Evolutionary conservation across 2,888 invertebrate species (phyloP), one percentile per base, ranked within the genome.

Genomic region (Bembecia ichneumoniformis): DNA sequence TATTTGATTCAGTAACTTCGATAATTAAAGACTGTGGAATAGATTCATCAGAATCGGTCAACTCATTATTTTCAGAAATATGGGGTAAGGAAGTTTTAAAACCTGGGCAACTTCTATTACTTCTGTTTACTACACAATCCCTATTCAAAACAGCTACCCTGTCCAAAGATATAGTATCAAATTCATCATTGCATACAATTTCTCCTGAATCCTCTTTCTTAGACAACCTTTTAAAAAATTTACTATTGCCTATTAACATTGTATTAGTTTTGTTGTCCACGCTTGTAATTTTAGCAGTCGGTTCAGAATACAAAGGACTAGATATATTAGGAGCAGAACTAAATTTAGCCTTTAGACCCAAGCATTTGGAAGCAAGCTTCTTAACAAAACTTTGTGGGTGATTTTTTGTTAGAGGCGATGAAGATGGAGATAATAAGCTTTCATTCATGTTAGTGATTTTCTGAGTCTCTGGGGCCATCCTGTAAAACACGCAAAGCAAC

Each of bases 321-420:
- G 81, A 78, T 64, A 87, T 83, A 63, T 87, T 86, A 80, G 86
- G 84, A 71, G 84, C 84, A 54, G 87, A 87, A 64, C 78, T 83
- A 60, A 87, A 87, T 59, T 82, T 86, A 52, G 84, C 74, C 72
- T 82, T 87, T 17, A 87, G 70, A 71, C 88, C 84, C 71, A 87
- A 82, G 82, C 82, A 86, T 71, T 86, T 87, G 35, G 87, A 83
- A 75, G 88, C 87, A 77, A 88, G 80, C 80, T 82, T 83, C 80
- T 83, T 81, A 52, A 86, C 87, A 70, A 87, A 86, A 77, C 82
- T 86, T 66, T 81, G 82, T 62, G 79, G 71, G 64, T 80, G 75
- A 64, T 62, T 74, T 70, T 84, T 84, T 62, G 77, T 84, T 78
- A 86, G 59, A 62, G 75, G 74, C 58, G 84, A 83, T 71, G 83